Conservation (phyloP, 2,888 invertebrate species). For the Phasia obesa region DNA sequence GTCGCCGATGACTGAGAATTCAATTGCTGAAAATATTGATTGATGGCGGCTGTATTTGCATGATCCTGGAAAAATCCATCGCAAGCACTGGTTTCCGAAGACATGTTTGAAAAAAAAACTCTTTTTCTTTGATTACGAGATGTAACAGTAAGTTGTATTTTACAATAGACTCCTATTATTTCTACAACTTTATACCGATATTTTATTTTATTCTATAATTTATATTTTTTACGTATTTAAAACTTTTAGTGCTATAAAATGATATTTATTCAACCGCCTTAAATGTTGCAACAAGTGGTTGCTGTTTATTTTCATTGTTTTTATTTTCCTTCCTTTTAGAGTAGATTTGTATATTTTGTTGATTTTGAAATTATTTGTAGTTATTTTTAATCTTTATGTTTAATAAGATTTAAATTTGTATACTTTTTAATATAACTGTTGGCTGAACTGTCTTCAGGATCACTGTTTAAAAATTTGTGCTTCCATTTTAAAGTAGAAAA, state of each 20-base stretch:
- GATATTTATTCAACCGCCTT: slow-evolving; percentile 63
- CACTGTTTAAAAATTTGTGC: no score
- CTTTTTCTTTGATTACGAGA: not conserved
- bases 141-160: no score
- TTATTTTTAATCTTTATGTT: no score
- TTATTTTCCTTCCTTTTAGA: not conserved
- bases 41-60: slow-evolving; percentile 74
- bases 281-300: slow-evolving; percentile 66
- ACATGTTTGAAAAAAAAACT: slow-evolving; percentile 12
- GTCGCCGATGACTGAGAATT: slow-evolving; percentile 77
- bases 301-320: slow-evolving; percentile 67
- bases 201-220: not conserved
- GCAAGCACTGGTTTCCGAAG: slow-evolving; percentile 74
- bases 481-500: no score
- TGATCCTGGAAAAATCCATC: slow-evolving; percentile 80
- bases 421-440: no score
- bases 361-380: not conserved
- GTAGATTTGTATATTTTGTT: not conserved
- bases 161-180: not conserved
- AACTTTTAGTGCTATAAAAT: slow-evolving; percentile 64
- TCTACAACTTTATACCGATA: not conserved
- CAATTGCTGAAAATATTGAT: slow-evolving; percentile 80
- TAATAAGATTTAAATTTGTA: no score
- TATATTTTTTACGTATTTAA: slow-evolving; percentile 59
- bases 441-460: no score